Base-by-base conservation (phyloP, 2,113 vertebrate genomes). In the Hemichromis elongatus region DNA sequence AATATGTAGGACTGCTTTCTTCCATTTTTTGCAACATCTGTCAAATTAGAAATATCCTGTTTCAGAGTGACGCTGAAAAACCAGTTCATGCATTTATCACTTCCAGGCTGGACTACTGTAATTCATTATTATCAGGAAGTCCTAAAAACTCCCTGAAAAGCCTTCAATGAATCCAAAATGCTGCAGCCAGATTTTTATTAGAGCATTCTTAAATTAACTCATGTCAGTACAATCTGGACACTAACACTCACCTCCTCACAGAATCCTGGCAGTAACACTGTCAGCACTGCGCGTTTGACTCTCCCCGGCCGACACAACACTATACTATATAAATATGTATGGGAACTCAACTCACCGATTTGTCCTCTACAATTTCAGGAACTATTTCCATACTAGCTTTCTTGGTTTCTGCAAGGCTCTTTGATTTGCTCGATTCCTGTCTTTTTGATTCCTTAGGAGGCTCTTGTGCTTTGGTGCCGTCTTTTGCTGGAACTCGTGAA, bases 371-470 rank as follows among this genome's bases (percentile, higher is more conserved):
- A 35, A 86, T 52, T 54, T 95, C 92, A 90, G 95, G 95, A 92
- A 82, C 95, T 56, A 96, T 92, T 82, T 96, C 96, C 91, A 96
- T 79, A 95, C 97, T 96, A 91, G 93, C 95, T 73, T 96, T 96
- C 91, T 97, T 96, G 4, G 96, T 98, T 95, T 97, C 97, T 87
- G 95, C 92, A 37, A 98, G 96, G 89, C 96, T 98, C 97, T 97
- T 99, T 97, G 98, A 97, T 96, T 96, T 97, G 90, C 94, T 87
- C 81, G 96, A 96, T 90, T 98, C 97, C 89, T 94, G 54, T 92
- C 96, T 97, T 96, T 96, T 99, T 55, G 96, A 85, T 63, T 63
- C 59, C 93, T 97, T 97, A 89, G 95, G 89, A 80, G 96, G 94
- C 88, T 98, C 97, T 79, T 95, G 92, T 94, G 93, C 90, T 96